These are phyloP conservation scores for Polydesmus complanatus DNA, from an alignment of 2,888 invertebrate genomes.

Conservation along the genomic window DNA sequence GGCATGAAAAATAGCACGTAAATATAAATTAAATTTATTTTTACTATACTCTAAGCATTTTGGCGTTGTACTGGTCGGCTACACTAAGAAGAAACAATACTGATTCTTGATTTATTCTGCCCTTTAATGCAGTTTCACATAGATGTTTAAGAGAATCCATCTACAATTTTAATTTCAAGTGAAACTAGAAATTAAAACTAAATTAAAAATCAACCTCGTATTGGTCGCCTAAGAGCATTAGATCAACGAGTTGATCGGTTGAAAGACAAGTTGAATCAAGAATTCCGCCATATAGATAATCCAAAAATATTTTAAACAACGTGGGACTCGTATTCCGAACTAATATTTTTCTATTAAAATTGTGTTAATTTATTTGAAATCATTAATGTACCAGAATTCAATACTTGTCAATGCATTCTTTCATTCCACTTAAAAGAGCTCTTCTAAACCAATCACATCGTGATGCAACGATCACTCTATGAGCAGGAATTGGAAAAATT, in stretches of 20 bases:
- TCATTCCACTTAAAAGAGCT: conserved; percentile 53
- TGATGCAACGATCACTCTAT: conserved; percentile 50
- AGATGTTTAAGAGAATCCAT: conserved; percentile 47
- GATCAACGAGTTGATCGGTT: conserved; percentile 45
- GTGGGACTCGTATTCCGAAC: conserved; percentile 50
- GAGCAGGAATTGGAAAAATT: conserved; percentile 34
- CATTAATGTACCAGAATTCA: conserved; percentile 10
- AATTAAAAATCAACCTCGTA: conserved; percentile 28
- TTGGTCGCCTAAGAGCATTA: conserved; percentile 48
- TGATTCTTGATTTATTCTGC: conserved; percentile 47
- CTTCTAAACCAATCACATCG: conserved; percentile 55
- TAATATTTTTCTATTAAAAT: conserved; percentile 44
- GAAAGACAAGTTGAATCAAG: conserved; percentile 38
- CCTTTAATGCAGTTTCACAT: conserved; percentile 46
- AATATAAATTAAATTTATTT: not conserved
- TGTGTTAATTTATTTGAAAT: not conserved
- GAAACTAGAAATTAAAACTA: not conserved
- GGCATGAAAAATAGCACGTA: not conserved
- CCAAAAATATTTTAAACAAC: conserved; percentile 46
- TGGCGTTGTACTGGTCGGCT: conserved; percentile 51
- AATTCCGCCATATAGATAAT: conserved; percentile 49
- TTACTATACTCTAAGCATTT: conserved; percentile 38
- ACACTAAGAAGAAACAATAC: conserved; percentile 49
- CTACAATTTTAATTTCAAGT: conserved; percentile 21
- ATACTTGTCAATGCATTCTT: conserved; percentile 52